Evolutionary conservation across 2,113 vertebrate genomes (phyloP), one percentile per base, ranked within the genome.

Genomic region (Pungitius pungitius): DNA sequence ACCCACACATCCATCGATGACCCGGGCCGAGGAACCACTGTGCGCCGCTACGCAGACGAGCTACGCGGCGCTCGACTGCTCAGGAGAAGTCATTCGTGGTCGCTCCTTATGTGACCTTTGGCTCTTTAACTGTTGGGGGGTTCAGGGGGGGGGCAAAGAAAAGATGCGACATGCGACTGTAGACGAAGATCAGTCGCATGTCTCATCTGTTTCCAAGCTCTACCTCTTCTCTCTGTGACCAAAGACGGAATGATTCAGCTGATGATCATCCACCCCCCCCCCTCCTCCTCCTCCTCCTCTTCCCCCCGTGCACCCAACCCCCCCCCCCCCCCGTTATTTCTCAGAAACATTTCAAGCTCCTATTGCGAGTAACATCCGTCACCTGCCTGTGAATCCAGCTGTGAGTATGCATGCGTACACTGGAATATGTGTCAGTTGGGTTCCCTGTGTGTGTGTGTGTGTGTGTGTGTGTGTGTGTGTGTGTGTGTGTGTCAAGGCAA

Each of bases 61-160:
- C 22, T 63, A 26, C 12, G 33, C 7, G 0, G 12, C 73, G 45
- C 70, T 77, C 35, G 60, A 77, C 52, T 13, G 39, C n/a, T n/a
- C n/a, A 5, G 30, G 30, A 5, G 0, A 10, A 12, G 51, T 69
- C 73, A 60, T 68, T 81, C 67, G 56, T 74, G 58, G 68, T 49
- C 20, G 45, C 54, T 59, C 49, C 58, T 78, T 56, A 56, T 9
- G 49, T 91, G 87, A 92, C 90, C 89, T 90, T 90, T 85, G 78
- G 55, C 54, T 81, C 51, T 49, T 57, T 1, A 3, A 49, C 84
- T 59, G 49, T 55, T 33, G 2, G 59, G 45, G 30, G 51, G 33
- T 47, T 56, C 62, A 33, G 13, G 6, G 8, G 39, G 54, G 17
- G 3, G 13, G 20, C 7, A 2, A 20, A 43, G 12, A 40, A 43